Base-by-base conservation (phyloP, 2,888 invertebrate genomes). In the Polydrusus tereticollis region DNA sequence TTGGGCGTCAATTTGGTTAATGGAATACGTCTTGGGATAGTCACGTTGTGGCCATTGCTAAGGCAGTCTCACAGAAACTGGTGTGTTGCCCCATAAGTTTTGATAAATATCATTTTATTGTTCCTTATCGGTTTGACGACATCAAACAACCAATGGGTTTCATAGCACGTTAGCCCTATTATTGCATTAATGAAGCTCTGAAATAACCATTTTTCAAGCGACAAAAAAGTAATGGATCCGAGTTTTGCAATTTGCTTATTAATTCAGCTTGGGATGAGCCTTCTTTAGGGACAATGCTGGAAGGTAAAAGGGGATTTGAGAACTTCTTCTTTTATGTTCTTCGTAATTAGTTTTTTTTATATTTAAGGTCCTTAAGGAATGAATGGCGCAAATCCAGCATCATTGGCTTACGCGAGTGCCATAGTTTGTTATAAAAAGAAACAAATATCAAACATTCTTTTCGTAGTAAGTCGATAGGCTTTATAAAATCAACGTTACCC, bases 181-280 rank as follows among this genome's bases (percentile, higher is more conserved):
- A 55, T 65, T 58, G 43, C 23, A 41, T 43, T 38, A 67, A 72
- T 47, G 63, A 67, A 29, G 23, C 67, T 29, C 33, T 50, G 50
- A 70, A 70, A 58, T 70, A 18, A 60, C 43, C 58, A 65, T 72
- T 60, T 60, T 43, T 72, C 71, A 66, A 59, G 43, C 38, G 41
- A 38, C 2, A 41, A 38, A 52, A 47, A 45, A 57, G 36, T 63
- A 52, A 66, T 66, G 55, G 60, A 18, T 23, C n/a, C 47, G 43
- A 38, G 47, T 64, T 72, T 59, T 16, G 60, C 68, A 72, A 72
- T 69, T 72, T 72, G 72, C 64, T 68, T 58, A 58, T 68, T 68
- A 67, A 62, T 60, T 71, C 62, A 62, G 47, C 43, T 36, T 58
- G 33, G 36, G 57, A 69, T 69, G 55, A 45, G 50, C 47, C 29